phyloP scores from a whole-genome alignment of 64 coral and sea anemone species.

The Porites australiensis region DNA sequence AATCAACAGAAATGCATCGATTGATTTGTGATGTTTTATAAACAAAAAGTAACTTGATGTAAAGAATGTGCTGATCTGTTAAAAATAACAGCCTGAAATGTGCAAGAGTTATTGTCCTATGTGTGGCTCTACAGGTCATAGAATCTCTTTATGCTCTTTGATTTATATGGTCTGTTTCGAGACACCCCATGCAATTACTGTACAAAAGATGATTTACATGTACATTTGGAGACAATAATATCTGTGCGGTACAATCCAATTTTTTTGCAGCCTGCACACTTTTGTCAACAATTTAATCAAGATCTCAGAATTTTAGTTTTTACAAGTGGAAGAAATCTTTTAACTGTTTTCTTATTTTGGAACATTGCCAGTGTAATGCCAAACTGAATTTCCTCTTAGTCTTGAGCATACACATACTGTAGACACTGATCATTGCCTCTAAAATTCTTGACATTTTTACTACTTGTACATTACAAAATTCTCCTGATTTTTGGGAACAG shows the following conservation, averaged over 20 bases:
- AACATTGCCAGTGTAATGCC: neutral
- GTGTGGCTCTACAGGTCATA: neutral
- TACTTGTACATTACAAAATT: too few species aligned
- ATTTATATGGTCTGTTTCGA: neutral
- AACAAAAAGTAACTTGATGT: slow-evolving; percentile 32
- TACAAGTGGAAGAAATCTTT: neutral
- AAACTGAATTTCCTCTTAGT: neutral
- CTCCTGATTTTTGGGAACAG: too few species aligned
- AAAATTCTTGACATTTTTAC: too few species aligned
- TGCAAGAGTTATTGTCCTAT: neutral
- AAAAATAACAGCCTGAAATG: neutral
- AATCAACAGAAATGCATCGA: neutral
- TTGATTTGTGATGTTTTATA: neutral
- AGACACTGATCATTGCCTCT: too few species aligned
- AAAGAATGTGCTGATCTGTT: neutral
- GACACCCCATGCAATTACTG: neutral
- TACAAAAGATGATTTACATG: neutral
- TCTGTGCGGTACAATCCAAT: neutral
- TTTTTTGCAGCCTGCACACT: too few species aligned
- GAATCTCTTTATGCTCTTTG: neutral
- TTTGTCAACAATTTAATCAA: neutral
- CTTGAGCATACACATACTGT: too few species aligned
- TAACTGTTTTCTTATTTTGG: neutral
- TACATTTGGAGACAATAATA: neutral
- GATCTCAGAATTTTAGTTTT: neutral